Conservation (phyloP, 2,113 vertebrate genomes). For the Lynx canadensis region DNA sequence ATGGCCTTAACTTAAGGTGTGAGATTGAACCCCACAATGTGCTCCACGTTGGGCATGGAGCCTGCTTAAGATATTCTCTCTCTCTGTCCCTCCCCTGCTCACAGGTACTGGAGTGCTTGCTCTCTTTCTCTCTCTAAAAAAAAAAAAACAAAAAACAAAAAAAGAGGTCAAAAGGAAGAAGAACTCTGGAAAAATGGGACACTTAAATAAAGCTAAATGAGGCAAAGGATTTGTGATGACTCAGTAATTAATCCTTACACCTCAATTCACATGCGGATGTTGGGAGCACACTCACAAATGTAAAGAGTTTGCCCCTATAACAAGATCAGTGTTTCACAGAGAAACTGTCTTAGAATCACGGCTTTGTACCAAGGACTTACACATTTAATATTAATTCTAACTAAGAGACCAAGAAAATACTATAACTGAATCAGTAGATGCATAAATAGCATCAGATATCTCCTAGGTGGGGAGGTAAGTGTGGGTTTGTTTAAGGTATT, state of each 20-base stretch:
- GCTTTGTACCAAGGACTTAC: neutral
- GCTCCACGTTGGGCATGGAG: no score
- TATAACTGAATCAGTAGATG: neutral
- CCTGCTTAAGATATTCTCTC: no score
- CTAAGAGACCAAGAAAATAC: neutral
- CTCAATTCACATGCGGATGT: slow-evolving; percentile 61
- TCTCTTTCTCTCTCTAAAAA: no score
- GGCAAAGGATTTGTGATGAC: slow-evolving; percentile 46
- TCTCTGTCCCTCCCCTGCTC: no score
- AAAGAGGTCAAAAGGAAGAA: slow-evolving; percentile 10
- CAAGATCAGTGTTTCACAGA: slow-evolving; percentile 69
- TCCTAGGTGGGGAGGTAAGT: neutral
- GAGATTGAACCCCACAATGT: no score
- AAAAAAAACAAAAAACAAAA: no score
- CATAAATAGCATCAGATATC: neutral
- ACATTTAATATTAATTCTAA: slow-evolving; percentile 28
- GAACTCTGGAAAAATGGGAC: neutral
- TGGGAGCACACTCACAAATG: slow-evolving; percentile 13
- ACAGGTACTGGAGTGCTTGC: no score
- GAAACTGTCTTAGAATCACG: slow-evolving; percentile 49
- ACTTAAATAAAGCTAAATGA: slow-evolving; percentile 41
- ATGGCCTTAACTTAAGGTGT: neutral
- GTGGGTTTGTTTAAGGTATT: neutral
- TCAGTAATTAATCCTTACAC: slow-evolving; percentile 61
- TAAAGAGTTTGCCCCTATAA: slow-evolving; percentile 67